These are phyloP conservation scores for Plestiodon gilberti DNA, from an alignment of 2,113 vertebrate genomes.

Conservation along the genomic window DNA sequence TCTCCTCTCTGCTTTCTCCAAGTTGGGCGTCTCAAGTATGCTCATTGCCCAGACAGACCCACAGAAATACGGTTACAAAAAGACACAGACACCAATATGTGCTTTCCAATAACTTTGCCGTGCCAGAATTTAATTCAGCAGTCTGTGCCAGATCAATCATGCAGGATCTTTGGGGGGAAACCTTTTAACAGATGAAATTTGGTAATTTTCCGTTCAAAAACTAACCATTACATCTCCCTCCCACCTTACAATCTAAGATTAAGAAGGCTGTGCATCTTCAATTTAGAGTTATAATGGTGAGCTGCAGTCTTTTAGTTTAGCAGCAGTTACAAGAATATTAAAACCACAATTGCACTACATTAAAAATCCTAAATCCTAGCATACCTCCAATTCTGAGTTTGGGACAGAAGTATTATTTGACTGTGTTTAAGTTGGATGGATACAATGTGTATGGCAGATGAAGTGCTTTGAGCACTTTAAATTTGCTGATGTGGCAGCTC, in stretches of 20 bases:
- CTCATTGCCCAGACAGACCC: conserved; percentile 42
- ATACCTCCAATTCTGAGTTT: neutral
- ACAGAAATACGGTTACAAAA: conserved; percentile 55
- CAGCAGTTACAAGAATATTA: neutral
- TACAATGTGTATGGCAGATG: neutral
- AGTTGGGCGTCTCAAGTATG: conserved; percentile 59
- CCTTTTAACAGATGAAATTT: conserved; percentile 46
- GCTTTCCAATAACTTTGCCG: conserved; percentile 31
- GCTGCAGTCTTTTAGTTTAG: conserved; percentile 15
- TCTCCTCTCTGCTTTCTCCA: conserved; percentile 56
- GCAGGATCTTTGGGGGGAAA: conserved; percentile 47
- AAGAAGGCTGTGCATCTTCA: neutral
- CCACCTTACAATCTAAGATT: conserved; percentile 35
- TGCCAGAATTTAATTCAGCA: conserved; percentile 67
- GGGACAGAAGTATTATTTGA: neutral
- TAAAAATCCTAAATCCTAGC: neutral
- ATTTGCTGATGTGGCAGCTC: neutral
- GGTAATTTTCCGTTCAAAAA: conserved; percentile 47
- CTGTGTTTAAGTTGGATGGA: neutral
- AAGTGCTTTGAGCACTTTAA: neutral
- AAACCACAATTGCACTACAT: neutral
- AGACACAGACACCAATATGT: conserved; percentile 11
- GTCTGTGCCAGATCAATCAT: conserved; percentile 51
- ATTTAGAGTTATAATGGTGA: conserved; percentile 24
- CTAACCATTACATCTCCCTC: neutral